Evolutionary conservation across 2,113 vertebrate species (phyloP).

Genomic region (Brevimyrus niger): DNA sequence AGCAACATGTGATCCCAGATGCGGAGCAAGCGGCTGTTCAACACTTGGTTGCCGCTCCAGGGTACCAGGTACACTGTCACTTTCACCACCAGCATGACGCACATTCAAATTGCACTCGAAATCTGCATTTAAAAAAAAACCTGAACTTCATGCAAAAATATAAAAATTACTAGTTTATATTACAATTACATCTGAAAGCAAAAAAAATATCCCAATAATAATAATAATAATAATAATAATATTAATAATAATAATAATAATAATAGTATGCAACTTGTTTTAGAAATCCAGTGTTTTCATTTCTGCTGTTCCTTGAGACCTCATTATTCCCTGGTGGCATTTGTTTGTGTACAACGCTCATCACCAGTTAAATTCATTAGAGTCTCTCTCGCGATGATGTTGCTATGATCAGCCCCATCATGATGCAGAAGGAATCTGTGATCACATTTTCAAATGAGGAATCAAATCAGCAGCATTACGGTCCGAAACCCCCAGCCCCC

Average conservation of each 20-base stretch:
- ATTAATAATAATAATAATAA: not conserved
- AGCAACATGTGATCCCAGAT: not conserved
- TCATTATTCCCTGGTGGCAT: not conserved
- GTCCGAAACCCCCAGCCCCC: not conserved
- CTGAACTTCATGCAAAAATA: not conserved
- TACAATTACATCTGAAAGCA: not conserved
- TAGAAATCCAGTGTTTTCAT: not conserved
- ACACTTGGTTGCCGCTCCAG: not conserved
- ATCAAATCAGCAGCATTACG: not conserved
- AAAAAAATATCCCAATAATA: not conserved
- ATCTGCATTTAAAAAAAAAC: not conserved
- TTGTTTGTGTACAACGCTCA: not conserved
- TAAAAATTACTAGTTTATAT: not conserved
- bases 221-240: not conserved
- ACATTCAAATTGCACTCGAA: not conserved
- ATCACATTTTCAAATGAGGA: constrained; percentile 4
- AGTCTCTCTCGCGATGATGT: not conserved
- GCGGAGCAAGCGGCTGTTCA: not conserved
- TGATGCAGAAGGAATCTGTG: constrained; percentile 9
- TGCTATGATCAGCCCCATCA: not conserved
- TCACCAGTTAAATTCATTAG: not conserved
- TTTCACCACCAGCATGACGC: not conserved
- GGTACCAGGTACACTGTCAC: not conserved
- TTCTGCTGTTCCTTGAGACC: not conserved
- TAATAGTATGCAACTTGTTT: not conserved